Evolutionary conservation across 92 coral and sea anemone species (phyloP), one percentile per base, ranked within the genome.

Genomic region (Micromussa lordhowensis): DNA sequence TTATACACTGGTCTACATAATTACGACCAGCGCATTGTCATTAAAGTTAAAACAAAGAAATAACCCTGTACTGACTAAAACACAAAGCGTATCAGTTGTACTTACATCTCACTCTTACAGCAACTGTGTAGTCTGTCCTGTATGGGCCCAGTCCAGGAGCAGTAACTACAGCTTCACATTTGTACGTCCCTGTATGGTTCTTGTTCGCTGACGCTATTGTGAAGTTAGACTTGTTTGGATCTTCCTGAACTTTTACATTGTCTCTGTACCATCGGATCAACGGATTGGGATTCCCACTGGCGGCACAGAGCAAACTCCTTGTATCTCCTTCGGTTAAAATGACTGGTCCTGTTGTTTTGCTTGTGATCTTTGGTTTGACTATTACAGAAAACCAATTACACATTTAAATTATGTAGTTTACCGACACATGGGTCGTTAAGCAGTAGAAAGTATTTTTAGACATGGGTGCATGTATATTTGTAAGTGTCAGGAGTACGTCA

Each of bases 281-380:
- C 81, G 95, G 95, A 13, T 63, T 74, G 34, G 97, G 95, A 54
- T 80, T 90, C 19, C 97, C 95, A 81, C 82, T 79, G 80, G 95
- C 91, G 19, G 74, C 92, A 87, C 97, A 94, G 13, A 81, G 32
- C 30, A 94, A 31, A 4, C 91, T 90, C 19, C 68, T 80, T 24
- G 69, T 57, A 29, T 61, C 58, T 63, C 94, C 92, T 68, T 92
- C 93, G 2, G 80, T 75, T 9, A 84, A 26, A 18, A 72, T 34
- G 69, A 79, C 44, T 17, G 82, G 68, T 17, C 12, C 36, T 8
- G 82, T 26, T 54, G 82, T 54, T 8, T 19, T 30, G 28, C 5
- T n/a, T 4, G 21, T 57, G 66, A 79, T 79, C 40, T 29, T 79
- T 31, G 82, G 82, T 79, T 53, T 53, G 19, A 79, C 82, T 79